Base-by-base conservation (phyloP, 2,888 invertebrate species). In the Monochamus alternatus region DNA sequence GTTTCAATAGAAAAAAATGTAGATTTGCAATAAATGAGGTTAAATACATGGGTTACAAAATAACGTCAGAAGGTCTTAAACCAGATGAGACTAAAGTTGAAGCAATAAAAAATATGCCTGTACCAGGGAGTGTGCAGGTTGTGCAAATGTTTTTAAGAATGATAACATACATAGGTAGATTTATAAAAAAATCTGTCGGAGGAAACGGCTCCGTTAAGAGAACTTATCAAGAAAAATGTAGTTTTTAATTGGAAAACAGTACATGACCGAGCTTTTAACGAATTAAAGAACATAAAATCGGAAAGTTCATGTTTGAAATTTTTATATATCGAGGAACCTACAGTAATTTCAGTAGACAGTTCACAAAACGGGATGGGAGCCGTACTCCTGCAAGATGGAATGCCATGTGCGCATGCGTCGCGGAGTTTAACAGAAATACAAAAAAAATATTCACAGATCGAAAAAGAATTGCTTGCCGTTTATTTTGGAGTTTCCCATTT, bases 391-490 rank as follows among this genome's bases (percentile, higher is more conserved):
- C 86, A 87, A 63, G 72, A 83, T 58, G 77, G 81, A 47, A 72
- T 78, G 65, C 81, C 84, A 65, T 82, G 88, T 43, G 84, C 85
- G 8, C 87, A 87, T 75, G 85, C 84, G 0, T 87, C 86, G 1
- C 80, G 84, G 77, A 80, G 82, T n/a, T n/a, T n/a, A n/a, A n/a
- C 82, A 38, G 77, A 75, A 3, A 76, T 83, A n/a, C 86, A 87
- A 74, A 76, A 72, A 22, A 75, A 82, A 43, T 88, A 87, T 71
- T 84, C 85, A 1, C 85, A 86, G 77, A 87, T 87, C 5, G 87
- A 89, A 74, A 87, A 88, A 76, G 87, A 89, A 80, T 84, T 86
- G 0, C 74, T 88, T 4, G 87, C 59, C 85, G 85, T 14, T 84
- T 85, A 9, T 85, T 87, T 78, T 78, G 71, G 67, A 1, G 65